These are phyloP conservation scores for Ranitomeya variabilis DNA, from an alignment of 2,113 vertebrate species.

Conservation along the genomic window DNA sequence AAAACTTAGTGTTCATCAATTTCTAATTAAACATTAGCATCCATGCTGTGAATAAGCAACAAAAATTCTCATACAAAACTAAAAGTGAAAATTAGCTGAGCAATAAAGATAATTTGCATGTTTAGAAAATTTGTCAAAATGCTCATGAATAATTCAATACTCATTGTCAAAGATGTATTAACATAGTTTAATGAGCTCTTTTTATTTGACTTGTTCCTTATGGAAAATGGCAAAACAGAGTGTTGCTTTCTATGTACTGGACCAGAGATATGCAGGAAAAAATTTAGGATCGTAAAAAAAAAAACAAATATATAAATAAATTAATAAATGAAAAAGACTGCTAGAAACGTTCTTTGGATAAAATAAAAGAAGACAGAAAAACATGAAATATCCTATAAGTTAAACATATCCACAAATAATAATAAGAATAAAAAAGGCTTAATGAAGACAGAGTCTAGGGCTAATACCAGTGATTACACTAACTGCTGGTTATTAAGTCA, in stretches of 20 bases:
- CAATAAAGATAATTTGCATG: conserved; percentile 64
- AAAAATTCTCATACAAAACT: conserved; percentile 58
- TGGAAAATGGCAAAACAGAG: conserved; percentile 6
- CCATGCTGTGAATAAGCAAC: conserved; percentile 45
- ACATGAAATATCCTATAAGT: too few species aligned
- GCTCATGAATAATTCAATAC: conserved; percentile 68
- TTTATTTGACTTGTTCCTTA: conserved; percentile 63
- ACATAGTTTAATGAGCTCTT: conserved; percentile 68
- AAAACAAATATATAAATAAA: neutral
- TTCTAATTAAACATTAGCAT: conserved; percentile 66
- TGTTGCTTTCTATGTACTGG: neutral
- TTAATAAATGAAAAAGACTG: neutral
- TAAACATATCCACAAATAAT: too few species aligned
- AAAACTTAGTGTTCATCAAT: conserved; percentile 66
- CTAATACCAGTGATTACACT: too few species aligned
- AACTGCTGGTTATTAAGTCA: too few species aligned
- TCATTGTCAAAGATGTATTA: conserved; percentile 61
- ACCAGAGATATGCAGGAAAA: neutral
- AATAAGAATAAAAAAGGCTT: too few species aligned
- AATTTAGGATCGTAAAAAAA: neutral
- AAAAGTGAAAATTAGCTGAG: conserved; percentile 58
- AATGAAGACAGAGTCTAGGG: too few species aligned
- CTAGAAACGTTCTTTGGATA: too few species aligned
- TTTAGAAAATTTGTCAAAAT: conserved; percentile 62
- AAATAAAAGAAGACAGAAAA: too few species aligned